Evolutionary conservation across 2,797 vertebrate species (phyloP), one percentile per base, ranked within the genome.

Genomic region (Cyprinodon diabolis): DNA sequence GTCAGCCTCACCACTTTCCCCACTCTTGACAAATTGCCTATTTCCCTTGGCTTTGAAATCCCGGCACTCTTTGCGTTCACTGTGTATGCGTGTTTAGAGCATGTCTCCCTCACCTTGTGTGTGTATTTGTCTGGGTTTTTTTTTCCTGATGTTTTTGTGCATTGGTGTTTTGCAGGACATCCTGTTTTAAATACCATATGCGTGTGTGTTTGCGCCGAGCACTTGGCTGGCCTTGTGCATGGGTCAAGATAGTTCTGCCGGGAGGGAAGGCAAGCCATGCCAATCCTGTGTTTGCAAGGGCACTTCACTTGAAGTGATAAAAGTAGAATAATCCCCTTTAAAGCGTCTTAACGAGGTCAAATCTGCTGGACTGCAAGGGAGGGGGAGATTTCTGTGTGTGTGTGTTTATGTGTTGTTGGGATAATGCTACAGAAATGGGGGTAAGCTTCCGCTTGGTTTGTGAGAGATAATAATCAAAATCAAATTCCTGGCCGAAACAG

Each of bases 391-490:
- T 30, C 30, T 30, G 1, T 30, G 30, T 30, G 30, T 30, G 30
- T 30, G 25, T 25, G 62, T 52, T 78, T 52, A 69, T 88, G 84
- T 85, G 78, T 87, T 85, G 84, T 81, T 75, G 71, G 87, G 87
- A 86, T 91, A 91, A 90, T 73, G 43, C 82, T 72, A 84, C 79
- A 84, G 86, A 90, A 90, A 90, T 87, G 89, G 85, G 91, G 89
- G 85, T 93, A 93, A 94, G 88, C 93, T 77, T 78, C 76, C 78
- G 87, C 88, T 91, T 89, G 86, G 88, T 90, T 92, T 84, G 82
- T 82, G 85, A 91, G 93, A 91, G 93, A 94, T 94, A 91, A 94
- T 92, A 92, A 94, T 94, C 93, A 93, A 93, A 94, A 93, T 94
- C 91, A 92, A 91, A 93, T 93, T 95, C 92, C 91, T 89, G 86